A percentile compares a stretch with the other conserved stretches of the same genome.
Evolutionary conservation across 2,797 vertebrate genomes (phyloP).

Genomic region (Sebastes diploproa): DNA sequence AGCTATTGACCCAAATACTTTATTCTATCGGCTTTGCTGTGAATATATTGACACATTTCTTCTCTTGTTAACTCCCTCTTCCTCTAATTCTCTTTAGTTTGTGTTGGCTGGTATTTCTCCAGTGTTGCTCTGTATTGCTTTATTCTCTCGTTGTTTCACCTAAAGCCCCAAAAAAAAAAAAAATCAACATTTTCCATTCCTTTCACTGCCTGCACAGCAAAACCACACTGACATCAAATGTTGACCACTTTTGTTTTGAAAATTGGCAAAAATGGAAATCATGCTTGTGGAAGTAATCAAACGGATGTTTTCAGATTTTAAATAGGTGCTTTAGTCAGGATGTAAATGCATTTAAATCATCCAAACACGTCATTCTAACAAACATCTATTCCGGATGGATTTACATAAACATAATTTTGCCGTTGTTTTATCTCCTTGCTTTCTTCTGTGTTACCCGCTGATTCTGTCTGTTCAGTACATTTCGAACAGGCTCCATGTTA

Average conservation of each 20-base stretch:
- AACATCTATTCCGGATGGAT: not conserved
- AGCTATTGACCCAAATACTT: conserved; percentile 40
- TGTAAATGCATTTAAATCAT: not conserved
- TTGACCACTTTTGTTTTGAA: not conserved
- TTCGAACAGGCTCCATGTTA: conserved; percentile 33
- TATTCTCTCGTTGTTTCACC: not conserved
- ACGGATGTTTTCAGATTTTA: not conserved
- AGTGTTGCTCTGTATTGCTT: conserved; percentile 3
- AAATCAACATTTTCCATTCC: not conserved
- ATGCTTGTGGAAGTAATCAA: not conserved
- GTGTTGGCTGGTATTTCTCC: conserved; percentile 2
- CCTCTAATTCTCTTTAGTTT: not conserved
- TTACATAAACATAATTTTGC: not conserved
- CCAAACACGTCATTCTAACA: not conserved
- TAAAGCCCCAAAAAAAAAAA: not conserved
- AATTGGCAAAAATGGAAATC: not conserved
- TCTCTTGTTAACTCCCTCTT: conserved; percentile 4
- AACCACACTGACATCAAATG: not conserved
- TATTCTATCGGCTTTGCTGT: conserved; percentile 24
- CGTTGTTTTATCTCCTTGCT: conserved; percentile 4
- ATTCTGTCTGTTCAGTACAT: conserved; percentile 27
- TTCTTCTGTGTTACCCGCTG: not conserved
- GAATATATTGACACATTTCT: conserved; percentile 36
- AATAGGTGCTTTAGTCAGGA: not conserved
- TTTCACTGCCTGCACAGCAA: not conserved